Conservation (phyloP, 2,888 invertebrate genomes). For the Tethea ocularis region DNA sequence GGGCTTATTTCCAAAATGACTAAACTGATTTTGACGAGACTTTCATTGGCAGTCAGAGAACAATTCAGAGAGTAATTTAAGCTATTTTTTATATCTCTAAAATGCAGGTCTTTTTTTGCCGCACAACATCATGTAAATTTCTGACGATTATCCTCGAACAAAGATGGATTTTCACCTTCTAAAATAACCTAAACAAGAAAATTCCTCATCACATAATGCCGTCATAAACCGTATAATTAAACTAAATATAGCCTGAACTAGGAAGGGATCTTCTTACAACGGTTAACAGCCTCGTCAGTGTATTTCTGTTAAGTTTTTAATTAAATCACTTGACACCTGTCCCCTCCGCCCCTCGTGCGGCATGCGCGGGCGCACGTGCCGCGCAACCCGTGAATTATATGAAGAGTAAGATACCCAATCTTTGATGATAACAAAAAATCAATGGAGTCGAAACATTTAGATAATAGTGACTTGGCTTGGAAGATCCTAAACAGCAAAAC, state of each 20-base stretch:
- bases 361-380: slow-evolving; percentile 16
- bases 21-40: too few species aligned
- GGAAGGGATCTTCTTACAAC: slow-evolving; percentile 47
- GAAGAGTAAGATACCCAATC: background rate
- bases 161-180: background rate
- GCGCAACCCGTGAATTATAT: background rate
- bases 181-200: slow-evolving; percentile 6
- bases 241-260: slow-evolving; percentile 38
- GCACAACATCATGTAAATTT: too few species aligned
- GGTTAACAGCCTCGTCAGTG: slow-evolving; percentile 42
- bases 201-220: background rate
- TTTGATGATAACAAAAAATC: background rate
- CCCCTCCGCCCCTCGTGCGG: slow-evolving; percentile 27
- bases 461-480: background rate
- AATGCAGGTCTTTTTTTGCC: too few species aligned
- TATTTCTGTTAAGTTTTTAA: slow-evolving; percentile 55
- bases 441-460: background rate
- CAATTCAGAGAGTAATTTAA: too few species aligned
- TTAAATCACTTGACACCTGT: slow-evolving; percentile 75
- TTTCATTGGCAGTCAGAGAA: too few species aligned
- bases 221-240: slow-evolving; percentile 33
- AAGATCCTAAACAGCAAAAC: too few species aligned
- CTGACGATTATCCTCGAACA: background rate
- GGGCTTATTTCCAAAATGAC: too few species aligned
- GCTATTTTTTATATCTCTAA: too few species aligned